Conservation (phyloP, 2,888 invertebrate genomes). For the Latrodectus hesperus region DNA sequence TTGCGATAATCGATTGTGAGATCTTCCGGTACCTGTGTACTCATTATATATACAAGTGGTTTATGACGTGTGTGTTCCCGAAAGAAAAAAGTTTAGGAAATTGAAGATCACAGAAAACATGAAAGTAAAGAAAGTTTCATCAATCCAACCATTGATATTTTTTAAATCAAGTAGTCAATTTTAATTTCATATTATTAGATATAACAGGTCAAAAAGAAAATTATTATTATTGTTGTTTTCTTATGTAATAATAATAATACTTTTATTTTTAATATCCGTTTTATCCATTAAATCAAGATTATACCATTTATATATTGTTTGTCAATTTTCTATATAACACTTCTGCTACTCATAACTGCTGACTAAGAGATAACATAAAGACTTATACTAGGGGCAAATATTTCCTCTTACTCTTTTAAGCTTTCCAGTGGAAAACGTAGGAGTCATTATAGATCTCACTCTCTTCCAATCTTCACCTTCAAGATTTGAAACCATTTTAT, state of each 20-base stretch:
- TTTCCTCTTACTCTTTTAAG: slow-evolving; percentile 21
- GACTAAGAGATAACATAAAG: not conserved
- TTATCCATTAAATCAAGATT: not conserved
- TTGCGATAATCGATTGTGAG: no score
- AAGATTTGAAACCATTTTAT: slow-evolving; percentile 35
- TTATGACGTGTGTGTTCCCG: no score
- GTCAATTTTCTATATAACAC: not conserved
- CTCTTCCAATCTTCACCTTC: slow-evolving; percentile 56
- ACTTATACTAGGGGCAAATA: not conserved
- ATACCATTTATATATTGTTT: not conserved
- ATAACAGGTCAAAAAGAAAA: no score
- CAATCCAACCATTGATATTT: no score
- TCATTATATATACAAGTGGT: no score
- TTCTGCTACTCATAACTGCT: not conserved
- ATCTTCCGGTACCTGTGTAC: no score
- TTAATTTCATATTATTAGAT: no score
- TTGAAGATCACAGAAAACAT: no score
- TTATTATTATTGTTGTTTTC: no score
- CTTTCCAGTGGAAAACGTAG: slow-evolving; percentile 46
- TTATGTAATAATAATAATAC: not conserved
- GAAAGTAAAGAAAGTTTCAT: no score
- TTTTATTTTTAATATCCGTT: not conserved
- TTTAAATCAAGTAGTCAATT: no score
- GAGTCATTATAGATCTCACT: slow-evolving; percentile 26
- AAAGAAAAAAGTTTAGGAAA: no score